Conservation (phyloP, 2,113 vertebrate species). For the Eurystomus gularis region DNA sequence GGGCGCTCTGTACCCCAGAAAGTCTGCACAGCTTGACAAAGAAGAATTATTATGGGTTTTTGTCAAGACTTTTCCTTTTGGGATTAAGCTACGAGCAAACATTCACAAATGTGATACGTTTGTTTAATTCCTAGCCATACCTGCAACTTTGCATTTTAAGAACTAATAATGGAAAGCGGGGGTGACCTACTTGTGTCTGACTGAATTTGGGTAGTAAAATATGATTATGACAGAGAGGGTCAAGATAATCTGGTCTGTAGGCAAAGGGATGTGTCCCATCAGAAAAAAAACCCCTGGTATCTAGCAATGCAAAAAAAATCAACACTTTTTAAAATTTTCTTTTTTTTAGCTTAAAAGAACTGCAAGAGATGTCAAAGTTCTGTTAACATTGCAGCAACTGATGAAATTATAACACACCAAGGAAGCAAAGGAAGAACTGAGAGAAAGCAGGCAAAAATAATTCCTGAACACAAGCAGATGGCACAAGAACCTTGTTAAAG, state of each 20-base stretch:
- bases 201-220: neutral
- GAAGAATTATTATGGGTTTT: neutral
- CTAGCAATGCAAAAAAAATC: neutral
- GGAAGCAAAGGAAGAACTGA: neutral
- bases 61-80: neutral
- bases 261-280: neutral
- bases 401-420: neutral
- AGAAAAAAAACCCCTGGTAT: neutral
- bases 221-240: neutral
- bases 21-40: neutral
- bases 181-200: neutral
- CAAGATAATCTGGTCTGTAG: neutral
- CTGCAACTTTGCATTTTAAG: neutral
- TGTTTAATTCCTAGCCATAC: neutral
- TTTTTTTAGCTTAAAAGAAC: neutral
- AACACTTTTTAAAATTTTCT: neutral
- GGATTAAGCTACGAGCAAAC: neutral
- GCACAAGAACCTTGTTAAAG: neutral
- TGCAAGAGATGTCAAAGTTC: neutral
- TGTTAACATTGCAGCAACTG: neutral
- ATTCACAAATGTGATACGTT: neutral
- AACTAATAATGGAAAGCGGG: neutral
- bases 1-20: neutral
- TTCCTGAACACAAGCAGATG: neutral
- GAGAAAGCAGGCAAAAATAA: constrained; percentile 2